Evolutionary conservation across 1,140 invertebrate genomes (phyloP).

Genomic region (Lepidurus apus): DNA sequence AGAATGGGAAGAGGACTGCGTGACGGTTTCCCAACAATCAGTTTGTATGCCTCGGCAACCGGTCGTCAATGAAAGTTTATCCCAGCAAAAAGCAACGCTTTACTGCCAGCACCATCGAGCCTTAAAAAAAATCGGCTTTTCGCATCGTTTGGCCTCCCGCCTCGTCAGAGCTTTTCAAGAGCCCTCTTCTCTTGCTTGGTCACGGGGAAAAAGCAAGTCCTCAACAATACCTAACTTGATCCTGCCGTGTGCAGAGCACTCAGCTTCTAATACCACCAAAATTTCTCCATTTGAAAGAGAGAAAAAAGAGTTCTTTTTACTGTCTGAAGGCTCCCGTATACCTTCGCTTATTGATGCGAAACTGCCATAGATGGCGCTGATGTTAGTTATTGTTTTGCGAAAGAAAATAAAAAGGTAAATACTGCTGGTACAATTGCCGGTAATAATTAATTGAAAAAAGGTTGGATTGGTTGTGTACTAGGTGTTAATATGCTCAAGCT

Average conservation of each 20-base stretch:
- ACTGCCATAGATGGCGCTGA: too few species aligned
- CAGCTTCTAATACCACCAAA: neutral
- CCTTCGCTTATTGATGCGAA: too few species aligned
- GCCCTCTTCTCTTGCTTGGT: conserved; percentile 17
- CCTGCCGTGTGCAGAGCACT: conserved; percentile 6
- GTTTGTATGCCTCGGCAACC: conserved; percentile 17
- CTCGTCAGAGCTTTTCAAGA: conserved; percentile 21
- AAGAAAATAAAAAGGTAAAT: too few species aligned
- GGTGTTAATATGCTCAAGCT: too few species aligned
- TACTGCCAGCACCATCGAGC: conserved; percentile 1
- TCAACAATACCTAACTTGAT: conserved; percentile 8
- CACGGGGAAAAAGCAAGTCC: conserved; percentile 17
- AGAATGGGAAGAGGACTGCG: conserved; percentile 3
- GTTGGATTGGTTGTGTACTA: too few species aligned
- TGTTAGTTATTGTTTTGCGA: too few species aligned
- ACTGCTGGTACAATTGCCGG: too few species aligned
- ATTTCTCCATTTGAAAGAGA: neutral
- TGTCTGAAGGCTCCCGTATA: too few species aligned
- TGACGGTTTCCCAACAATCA: conserved; percentile 2
- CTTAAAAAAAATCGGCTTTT: neutral
- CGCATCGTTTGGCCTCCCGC: neutral
- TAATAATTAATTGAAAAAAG: too few species aligned
- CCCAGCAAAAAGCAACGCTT: conserved; percentile 1
- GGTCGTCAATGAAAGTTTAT: conserved; percentile 15
- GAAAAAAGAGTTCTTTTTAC: neutral